Percentiles rank a stretch among this genome's conserved stretches.
These are phyloP conservation scores for Ciona savignyi DNA, from an alignment of 23 tunicate genomes.

Conservation along the genomic window DNA sequence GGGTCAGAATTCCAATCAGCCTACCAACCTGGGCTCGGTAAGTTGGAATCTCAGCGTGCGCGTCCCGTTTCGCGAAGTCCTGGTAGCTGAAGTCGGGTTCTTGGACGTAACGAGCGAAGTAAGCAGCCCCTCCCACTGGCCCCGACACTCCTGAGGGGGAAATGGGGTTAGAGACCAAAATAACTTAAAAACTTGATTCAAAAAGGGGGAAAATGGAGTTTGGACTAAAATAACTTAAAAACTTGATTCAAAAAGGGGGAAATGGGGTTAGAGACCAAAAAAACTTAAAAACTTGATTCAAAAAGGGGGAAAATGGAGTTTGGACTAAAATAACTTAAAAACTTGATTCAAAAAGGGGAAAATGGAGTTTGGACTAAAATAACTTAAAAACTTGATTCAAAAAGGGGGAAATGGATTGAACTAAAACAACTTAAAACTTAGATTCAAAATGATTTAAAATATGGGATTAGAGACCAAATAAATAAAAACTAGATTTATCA, in stretches of 20 bases:
- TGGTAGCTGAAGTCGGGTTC: conserved; percentile 77
- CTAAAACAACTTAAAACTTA: too few species aligned
- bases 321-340: neutral
- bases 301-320: neutral
- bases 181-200: neutral
- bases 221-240: neutral
- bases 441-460: too few species aligned
- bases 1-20: too few species aligned
- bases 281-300: neutral
- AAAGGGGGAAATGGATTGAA: too few species aligned
- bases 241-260: neutral
- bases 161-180: too few species aligned
- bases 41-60: conserved; percentile 46
- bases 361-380: too few species aligned
- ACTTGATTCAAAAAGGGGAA: neutral
- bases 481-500: too few species aligned
- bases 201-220: neutral
- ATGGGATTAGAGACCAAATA: too few species aligned
- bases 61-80: conserved; percentile 56
- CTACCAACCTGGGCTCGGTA: conserved; percentile 72
- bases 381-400: too few species aligned
- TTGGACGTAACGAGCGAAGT: conserved; percentile 33
- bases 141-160: neutral
- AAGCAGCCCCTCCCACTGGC: conserved; percentile 18
- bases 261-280: neutral